Evolutionary conservation across 2,888 invertebrate species (phyloP), one percentile per base, ranked within the genome.

Genomic region (Electrophaes corylata): DNA sequence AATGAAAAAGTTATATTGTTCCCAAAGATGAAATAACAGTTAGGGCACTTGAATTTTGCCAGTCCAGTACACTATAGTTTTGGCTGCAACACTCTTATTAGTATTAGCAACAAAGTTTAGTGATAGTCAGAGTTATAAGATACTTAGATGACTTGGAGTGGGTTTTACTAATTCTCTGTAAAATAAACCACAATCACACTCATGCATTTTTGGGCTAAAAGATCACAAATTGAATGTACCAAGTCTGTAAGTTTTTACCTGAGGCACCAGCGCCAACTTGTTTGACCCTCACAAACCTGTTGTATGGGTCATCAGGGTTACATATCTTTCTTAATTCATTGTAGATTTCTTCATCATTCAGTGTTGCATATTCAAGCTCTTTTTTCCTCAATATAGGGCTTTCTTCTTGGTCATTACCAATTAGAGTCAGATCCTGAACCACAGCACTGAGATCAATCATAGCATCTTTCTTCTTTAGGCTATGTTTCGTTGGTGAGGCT

Each of bases 251-350:
- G 23, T 52, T 6, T 18, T 68, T 81, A 92, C 92, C 92, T 29
- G 98, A 98, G 41, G 98, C 98, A 11, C 98, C 98, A 23, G 96
- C 96, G 49, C 98, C 98, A 46, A 98, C 94, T 81, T 98, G 97
- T 76, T 96, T 95, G 64, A 95, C 93, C 64, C 95, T 94, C 65
- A 95, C 94, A 83, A 98, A 98, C 65, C 96, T 94, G 18, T 94
- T 92, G 64, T 94, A 93, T 0, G 98, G 98, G 88, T 98, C 95
- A 51, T 95, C 96, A 8, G 94, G 93, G 78, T 96, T 96, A 72
- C 98, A 98, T 75, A 98, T 96, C 64, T 93, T 93, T 65, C 93
- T 92, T 51, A 98, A 86, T 72, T 96, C 96, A 8, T 93, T 94
- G 81, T 96, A 97, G 26, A 97, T 93, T 73, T 96, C 95, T 43